These are phyloP conservation scores for Lasioglossum morio DNA, from an alignment of 2,888 invertebrate genomes.

Conservation along the genomic window DNA sequence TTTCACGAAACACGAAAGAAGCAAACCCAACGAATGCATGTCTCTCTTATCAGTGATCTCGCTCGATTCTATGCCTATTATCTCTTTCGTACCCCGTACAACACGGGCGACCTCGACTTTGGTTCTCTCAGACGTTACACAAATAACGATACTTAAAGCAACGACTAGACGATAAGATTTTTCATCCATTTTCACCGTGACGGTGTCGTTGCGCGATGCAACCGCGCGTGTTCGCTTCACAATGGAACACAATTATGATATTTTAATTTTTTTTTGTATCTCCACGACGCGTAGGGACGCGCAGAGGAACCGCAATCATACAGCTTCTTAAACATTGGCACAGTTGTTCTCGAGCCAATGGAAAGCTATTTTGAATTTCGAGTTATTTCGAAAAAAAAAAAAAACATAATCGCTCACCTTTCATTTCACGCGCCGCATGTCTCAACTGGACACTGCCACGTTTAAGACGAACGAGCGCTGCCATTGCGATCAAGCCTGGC, in stretches of 20 bases:
- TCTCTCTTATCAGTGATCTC: slow-evolving; percentile 69
- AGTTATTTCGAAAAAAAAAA: background rate
- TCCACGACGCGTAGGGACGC: background rate
- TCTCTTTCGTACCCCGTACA: slow-evolving; percentile 68
- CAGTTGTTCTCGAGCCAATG: background rate
- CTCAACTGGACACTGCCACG: slow-evolving; percentile 86
- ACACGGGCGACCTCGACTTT: slow-evolving; percentile 76
- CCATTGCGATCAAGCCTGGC: slow-evolving; percentile 75
- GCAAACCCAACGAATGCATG: slow-evolving; percentile 61
- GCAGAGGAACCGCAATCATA: background rate
- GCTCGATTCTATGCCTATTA: slow-evolving; percentile 70
- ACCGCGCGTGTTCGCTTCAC: too few relatives aligned
- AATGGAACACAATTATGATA: background rate
- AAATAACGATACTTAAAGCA: slow-evolving; percentile 45
- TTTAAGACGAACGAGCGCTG: slow-evolving; percentile 84
- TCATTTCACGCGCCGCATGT: slow-evolving; percentile 86
- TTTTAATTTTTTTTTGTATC: background rate
- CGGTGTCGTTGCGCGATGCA: background rate
- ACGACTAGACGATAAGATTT: slow-evolving; percentile 1
- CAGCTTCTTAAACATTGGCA: background rate
- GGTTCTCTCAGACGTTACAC: slow-evolving; percentile 62
- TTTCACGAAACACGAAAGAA: slow-evolving; percentile 75
- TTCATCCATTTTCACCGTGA: background rate
- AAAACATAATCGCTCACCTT: slow-evolving; percentile 81
- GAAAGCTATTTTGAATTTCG: background rate